Evolutionary conservation across 2,797 vertebrate species (phyloP), one percentile per base, ranked within the genome.

Genomic region (Rousettus madagascariensis): DNA sequence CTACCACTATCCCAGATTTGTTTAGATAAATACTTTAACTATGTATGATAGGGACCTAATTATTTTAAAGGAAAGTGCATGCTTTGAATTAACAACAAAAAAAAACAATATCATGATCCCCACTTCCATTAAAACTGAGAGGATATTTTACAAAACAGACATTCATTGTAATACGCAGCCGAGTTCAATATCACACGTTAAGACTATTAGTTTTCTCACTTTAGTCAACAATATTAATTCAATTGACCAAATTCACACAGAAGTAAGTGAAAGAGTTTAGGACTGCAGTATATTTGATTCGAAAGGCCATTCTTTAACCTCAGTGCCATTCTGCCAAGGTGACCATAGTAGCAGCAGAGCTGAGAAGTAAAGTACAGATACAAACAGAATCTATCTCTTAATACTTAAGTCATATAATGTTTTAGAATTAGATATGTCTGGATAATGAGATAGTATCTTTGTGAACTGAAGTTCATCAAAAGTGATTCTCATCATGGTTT

Each of bases 381-480:
- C 19, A 66, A 92, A 71, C 11, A 71, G 12, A 49, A 53, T 55
- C 59, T 83, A 20, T 61, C 43, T 59, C 41, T 12, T 95, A 65
- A 79, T 5, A 51, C 13, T 82, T 83, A 19, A 68, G 5, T 57
- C 41, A 49, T 43, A 61, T 66, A 59, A 83, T 43, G 11, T 36
- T 79, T n/a, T 66, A 84, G 53, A 80, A 24, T n/a, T 55, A 46
- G 24, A 78, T 24, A 26, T 43, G 26, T 16, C 55, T 88, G 55
- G 3, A 0, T 61, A 72, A 84, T 49, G 19, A 83, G 38, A 77
- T 4, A 78, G 8, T n/a, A 41, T 28, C 20, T 53, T 85, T 26
- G 38, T 63, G 49, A 95, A 74, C 5, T 86, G 22, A 96, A 55
- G 13, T 80, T 93, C 61, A 85, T 85, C 28, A 43, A 53, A 90